These are phyloP conservation scores for Tridacna gigas DNA, from an alignment of 2,888 invertebrate species.

Conservation along the genomic window DNA sequence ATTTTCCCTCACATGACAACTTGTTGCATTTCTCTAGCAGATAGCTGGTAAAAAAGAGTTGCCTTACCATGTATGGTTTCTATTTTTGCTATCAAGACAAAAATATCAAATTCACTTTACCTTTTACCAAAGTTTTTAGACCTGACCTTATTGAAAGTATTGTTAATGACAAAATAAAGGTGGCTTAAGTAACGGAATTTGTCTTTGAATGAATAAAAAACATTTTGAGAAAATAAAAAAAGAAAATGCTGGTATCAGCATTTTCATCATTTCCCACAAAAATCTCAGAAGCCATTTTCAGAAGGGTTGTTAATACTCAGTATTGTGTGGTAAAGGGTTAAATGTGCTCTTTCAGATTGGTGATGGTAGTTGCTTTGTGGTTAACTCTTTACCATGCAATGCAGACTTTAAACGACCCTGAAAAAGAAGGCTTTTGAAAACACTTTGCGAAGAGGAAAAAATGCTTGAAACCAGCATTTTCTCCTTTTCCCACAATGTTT, in stretches of 20 bases:
- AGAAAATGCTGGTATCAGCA: not conserved
- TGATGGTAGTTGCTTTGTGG: too few relatives aligned
- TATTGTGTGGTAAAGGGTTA: not conserved
- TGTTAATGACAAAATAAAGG: too few relatives aligned
- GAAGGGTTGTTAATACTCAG: not conserved
- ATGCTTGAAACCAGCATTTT: not conserved
- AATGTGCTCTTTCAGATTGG: not conserved
- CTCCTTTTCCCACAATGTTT: not conserved
- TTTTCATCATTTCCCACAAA: not conserved
- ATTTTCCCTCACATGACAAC: too few relatives aligned
- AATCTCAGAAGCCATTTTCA: not conserved
- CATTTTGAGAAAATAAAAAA: not conserved
- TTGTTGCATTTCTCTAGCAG: too few relatives aligned
- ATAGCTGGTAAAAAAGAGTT: too few relatives aligned
- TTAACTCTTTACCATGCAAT: not conserved
- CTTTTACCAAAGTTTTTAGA: too few relatives aligned
- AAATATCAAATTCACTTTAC: too few relatives aligned
- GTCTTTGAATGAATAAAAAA: not conserved
- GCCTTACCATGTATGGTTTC: too few relatives aligned
- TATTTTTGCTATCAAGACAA: too few relatives aligned
- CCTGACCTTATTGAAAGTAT: too few relatives aligned
- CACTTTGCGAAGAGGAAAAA: not conserved
- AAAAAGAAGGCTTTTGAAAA: not conserved
- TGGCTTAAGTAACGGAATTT: not conserved
- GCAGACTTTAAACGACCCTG: not conserved